A percentile compares a stretch with the other conserved stretches of the same genome.
phyloP scores from a whole-genome alignment of 2,797 vertebrate species.

The Margarornis squamiger region DNA sequence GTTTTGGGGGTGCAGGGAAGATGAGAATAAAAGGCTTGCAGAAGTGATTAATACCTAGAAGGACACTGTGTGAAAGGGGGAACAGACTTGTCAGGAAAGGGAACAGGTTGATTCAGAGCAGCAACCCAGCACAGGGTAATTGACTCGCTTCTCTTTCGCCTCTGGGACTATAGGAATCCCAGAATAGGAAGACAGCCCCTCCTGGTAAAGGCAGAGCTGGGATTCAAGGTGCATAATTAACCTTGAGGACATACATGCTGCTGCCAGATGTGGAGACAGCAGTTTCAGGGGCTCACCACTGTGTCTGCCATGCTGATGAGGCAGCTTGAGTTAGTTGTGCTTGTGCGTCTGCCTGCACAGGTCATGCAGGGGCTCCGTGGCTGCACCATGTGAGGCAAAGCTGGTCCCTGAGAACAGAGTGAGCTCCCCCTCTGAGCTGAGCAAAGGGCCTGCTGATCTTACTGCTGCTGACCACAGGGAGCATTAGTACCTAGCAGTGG shows the following conservation, averaged over 20 bases:
- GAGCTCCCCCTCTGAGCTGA: accelerated
- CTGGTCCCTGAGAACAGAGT: neutral
- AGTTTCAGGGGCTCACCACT: neutral
- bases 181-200: neutral
- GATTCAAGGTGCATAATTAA: neutral
- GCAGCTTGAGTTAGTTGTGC: neutral
- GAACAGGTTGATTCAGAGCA: neutral
- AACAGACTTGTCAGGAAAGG: neutral
- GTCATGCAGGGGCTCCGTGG: accelerated
- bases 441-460: neutral
- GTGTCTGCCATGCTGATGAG: neutral
- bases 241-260: neutral
- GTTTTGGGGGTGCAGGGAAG: neutral
- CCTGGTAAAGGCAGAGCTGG: neutral
- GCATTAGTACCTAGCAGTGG: neutral
- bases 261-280: neutral
- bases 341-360: accelerated
- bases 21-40: neutral
- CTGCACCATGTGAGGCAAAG: accelerated
- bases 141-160: neutral
- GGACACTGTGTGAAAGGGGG: neutral
- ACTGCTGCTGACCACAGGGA: accelerated
- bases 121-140: neutral
- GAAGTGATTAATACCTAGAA: neutral
- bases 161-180: neutral